Evolutionary conservation across 2,113 vertebrate species (phyloP).

Genomic region (Ceyx margarethae): DNA sequence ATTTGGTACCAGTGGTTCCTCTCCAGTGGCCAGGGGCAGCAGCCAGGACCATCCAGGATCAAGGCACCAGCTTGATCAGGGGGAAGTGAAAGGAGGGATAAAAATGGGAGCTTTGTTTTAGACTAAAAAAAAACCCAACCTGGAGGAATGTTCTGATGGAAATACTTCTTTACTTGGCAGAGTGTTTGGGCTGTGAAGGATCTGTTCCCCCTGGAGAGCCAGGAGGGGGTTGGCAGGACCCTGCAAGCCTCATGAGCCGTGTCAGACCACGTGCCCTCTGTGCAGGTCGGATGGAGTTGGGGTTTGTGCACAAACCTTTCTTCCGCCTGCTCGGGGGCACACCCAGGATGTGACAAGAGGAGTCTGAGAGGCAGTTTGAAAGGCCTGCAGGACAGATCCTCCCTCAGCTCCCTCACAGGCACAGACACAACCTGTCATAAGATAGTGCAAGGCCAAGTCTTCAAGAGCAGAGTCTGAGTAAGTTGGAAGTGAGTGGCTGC

Average conservation of each 20-base stretch:
- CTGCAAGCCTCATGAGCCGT: background rate
- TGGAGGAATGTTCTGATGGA: background rate
- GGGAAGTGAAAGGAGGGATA: background rate
- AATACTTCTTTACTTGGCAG: background rate
- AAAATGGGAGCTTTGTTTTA: background rate
- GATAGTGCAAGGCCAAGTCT: background rate
- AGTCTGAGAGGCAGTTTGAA: fast-evolving
- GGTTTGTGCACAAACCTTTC: background rate
- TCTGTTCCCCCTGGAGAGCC: background rate
- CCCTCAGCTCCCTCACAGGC: background rate
- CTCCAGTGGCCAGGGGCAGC: fast-evolving
- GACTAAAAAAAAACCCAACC: background rate
- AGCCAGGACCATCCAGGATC: background rate
- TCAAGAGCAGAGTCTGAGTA: background rate
- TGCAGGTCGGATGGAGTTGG: fast-evolving
- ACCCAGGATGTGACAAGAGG: fast-evolving
- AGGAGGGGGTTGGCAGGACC: background rate
- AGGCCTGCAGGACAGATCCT: fast-evolving
- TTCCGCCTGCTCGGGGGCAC: fast-evolving
- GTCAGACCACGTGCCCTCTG: fast-evolving
- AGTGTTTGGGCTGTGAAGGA: background rate
- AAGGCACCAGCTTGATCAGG: background rate
- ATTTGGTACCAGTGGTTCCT: background rate
- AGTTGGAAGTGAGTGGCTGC: background rate
- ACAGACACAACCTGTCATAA: background rate